Base-by-base conservation (phyloP, 2,113 vertebrate species). In the Syngnathoides biaculeatus region DNA sequence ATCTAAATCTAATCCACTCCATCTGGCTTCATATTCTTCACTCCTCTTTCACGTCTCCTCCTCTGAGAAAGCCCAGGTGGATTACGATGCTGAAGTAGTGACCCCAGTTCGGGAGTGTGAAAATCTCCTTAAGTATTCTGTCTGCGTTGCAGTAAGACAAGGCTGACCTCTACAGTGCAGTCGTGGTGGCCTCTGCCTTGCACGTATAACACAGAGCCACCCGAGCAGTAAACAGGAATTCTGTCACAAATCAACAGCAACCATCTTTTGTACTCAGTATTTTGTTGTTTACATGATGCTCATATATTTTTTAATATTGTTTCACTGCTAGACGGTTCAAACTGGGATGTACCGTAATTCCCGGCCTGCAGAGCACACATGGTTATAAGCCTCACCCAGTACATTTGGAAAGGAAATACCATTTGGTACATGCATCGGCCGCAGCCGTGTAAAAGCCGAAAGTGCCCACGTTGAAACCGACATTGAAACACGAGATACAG, bases 121-220 rank as follows among this genome's bases (percentile, higher is more conserved):
- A 70, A 75, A 75, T 87, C 64, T 70, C 63, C 74, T 74, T 61
- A 72, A 15, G n/a, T 7, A 64, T 66, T 79, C 40, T 66, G 40
- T 64, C 62, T 77, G 75, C 68, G 64, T 76, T 59, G 61, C 55
- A 78, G 72, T 72, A 45, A 82, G 74, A 69, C 53, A 20, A 72
- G 59, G 61, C 75, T 71, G 82, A 79, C 79, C 79, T 69, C 62
- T 71, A 39, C 63, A 68, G 69, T 67, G 38, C 45, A 67, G 62
- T 53, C 63, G 19, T 53, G 53, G 57, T 70, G 62, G 61, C 64
- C 65, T 69, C 62, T 59, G 74, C 73, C 66, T 56, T 48, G 47
- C 71, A 67, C 5, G 1, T 38, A 57, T 9, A 75, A 35, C 47
- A 69, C 71, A 53, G 70, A 57, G 67, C 78, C 56, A 52, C 30